Evolutionary conservation across 2,888 invertebrate genomes (phyloP), one percentile per base, ranked within the genome.

Genomic region (Sinopyrophorus schimmeli): DNA sequence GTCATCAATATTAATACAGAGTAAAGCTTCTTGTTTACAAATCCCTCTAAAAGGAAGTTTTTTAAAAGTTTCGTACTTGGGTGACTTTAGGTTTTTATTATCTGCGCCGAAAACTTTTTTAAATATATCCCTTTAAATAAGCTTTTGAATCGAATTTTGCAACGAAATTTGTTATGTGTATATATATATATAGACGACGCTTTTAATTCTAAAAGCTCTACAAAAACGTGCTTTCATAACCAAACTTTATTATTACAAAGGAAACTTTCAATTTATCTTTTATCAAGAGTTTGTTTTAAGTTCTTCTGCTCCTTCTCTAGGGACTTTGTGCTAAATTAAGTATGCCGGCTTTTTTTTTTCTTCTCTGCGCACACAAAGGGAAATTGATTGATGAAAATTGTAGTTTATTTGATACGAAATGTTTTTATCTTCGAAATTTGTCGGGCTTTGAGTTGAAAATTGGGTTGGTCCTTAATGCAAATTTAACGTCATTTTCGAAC

Each of bases 201-300:
- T 35, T 35, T 35, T 41, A 31, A 30, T 31, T 41, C 38, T 40
- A 21, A 16, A 24, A 31, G 31, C 41, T 30, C 15, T n/a, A 7
- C 23, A 16, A 15, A 20, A 39, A 39, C 39, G 39, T 24, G 41
- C 31, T 41, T 41, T 31, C 31, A 31, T 41, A 30, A 41, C 31
- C 31, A 31, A 39, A 30, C 31, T 21, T 31, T 18, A 41, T 41
- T 41, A 41, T 41, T 41, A 41, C 41, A 41, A 41, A 41, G 41
- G 23, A 31, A 41, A 41, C 31, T 41, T 41, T 41, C 24, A 31
- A 31, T 41, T 41, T 31, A 41, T 30, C 41, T 24, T 17, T 23
- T n/a, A 20, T 12, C 14, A 28, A 27, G 31, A 16, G 23, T 30
- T 31, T 30, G 20, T 30, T 41, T 41, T 31, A 41, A 41, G 9